Conservation (phyloP, 2,797 vertebrate species). For the Florisuga fusca region DNA sequence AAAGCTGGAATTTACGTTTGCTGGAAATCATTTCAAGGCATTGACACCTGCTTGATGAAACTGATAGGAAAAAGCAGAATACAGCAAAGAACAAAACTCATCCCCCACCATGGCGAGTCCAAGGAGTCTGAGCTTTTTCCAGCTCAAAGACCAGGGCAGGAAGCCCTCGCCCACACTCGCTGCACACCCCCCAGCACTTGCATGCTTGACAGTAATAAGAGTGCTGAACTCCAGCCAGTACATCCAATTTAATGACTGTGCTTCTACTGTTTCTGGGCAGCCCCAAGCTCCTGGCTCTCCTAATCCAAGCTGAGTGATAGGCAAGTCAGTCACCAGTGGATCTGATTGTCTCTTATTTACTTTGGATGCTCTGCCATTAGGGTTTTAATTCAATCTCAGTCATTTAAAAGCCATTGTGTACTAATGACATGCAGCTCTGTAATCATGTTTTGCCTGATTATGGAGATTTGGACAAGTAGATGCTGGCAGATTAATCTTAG, state of each 20-base stretch:
- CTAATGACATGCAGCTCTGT: slow-evolving; percentile 50
- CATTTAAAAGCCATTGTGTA: slow-evolving; percentile 52
- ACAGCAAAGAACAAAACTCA: background rate
- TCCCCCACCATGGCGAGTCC: background rate
- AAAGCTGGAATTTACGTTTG: background rate
- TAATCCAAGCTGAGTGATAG: slow-evolving; percentile 42
- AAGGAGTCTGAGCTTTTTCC: background rate
- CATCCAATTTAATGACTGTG: slow-evolving; percentile 7
- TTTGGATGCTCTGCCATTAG: slow-evolving; percentile 40
- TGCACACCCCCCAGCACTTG: background rate
- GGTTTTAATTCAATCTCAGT: slow-evolving; percentile 67
- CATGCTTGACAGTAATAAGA: background rate
- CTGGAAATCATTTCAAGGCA: background rate
- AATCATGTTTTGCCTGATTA: slow-evolving; percentile 62
- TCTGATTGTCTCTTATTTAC: slow-evolving; percentile 54
- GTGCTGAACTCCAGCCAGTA: background rate
- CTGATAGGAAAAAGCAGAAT: background rate
- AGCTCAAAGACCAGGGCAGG: background rate
- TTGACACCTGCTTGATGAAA: background rate
- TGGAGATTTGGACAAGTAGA: slow-evolving; percentile 1
- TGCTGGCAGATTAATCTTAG: slow-evolving; percentile 35
- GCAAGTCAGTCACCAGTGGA: background rate
- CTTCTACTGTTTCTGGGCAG: slow-evolving; percentile 42
- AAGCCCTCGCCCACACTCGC: background rate
- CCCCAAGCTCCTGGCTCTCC: slow-evolving; percentile 7